A percentile compares a stretch with the other conserved stretches of the same genome.
phyloP scores from a whole-genome alignment of 2,888 invertebrate species.

The Allophyes oxyacanthae region DNA sequence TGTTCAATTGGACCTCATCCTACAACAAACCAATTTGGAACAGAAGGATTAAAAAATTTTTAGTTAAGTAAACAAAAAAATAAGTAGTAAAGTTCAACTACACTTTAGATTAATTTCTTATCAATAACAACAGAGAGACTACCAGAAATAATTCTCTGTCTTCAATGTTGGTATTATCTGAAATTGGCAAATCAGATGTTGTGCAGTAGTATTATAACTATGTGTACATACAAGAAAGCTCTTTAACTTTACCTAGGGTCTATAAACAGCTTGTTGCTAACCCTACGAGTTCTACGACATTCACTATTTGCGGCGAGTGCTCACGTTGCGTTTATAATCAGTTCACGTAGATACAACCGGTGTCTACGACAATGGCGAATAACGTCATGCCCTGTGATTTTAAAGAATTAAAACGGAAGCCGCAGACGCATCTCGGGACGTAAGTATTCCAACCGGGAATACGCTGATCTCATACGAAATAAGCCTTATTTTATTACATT shows the following conservation, averaged over 20 bases:
- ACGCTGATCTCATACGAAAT: constrained; percentile 63
- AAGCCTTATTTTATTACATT: constrained; percentile 35
- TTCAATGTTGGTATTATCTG: no score
- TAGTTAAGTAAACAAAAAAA: no score
- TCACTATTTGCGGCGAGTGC: constrained; percentile 41
- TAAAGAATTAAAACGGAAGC: constrained; percentile 80
- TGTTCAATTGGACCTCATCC: no score
- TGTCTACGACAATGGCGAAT: constrained; percentile 76
- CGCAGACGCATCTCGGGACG: constrained; percentile 67
- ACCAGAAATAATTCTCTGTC: no score
- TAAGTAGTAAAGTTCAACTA: no score
- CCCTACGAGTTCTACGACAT: constrained; percentile 34
- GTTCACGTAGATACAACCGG: constrained; percentile 73
- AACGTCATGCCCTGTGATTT: constrained; percentile 76
- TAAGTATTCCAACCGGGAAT: constrained; percentile 57
- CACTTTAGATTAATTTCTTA: no score
- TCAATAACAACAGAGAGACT: no score
- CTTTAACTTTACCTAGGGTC: constrained; percentile 21
- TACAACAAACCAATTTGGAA: no score
- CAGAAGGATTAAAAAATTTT: no score
- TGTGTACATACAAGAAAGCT: constrained; percentile 26
- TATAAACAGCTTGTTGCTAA: constrained; percentile 46
- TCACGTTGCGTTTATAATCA: constrained; percentile 65
- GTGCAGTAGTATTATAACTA: neutral
- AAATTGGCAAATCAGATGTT: constrained; percentile 4